These are phyloP conservation scores for Neuroterus valhalla DNA, from an alignment of 1,140 invertebrate species.

Conservation along the genomic window DNA sequence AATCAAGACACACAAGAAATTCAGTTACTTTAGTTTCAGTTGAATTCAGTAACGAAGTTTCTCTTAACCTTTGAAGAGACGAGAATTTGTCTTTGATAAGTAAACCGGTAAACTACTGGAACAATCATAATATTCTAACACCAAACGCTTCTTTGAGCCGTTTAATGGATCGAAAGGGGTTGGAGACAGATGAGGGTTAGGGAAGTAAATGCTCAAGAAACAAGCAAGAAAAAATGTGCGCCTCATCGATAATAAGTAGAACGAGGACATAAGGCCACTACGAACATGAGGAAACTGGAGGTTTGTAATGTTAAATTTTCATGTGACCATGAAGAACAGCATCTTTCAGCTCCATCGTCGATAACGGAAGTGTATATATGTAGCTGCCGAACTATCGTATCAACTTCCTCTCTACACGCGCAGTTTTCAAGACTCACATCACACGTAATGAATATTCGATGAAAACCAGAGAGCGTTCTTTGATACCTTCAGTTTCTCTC, in stretches of 20 bases:
- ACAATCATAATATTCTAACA: conserved; percentile 45
- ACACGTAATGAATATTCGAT: not conserved
- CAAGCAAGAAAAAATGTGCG: not conserved
- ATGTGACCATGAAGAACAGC: conserved; percentile 54
- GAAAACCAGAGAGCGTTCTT: too few species aligned
- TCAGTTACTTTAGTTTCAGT: not conserved
- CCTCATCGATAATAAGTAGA: conserved; percentile 26
- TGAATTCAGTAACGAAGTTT: not conserved
- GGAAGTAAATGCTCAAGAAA: conserved; percentile 1
- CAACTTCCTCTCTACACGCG: not conserved
- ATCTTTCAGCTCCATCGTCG: conserved; percentile 51
- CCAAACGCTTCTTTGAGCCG: conserved; percentile 55
- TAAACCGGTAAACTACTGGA: conserved; percentile 51
- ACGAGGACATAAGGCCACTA: conserved; percentile 36
- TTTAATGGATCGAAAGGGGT: conserved; percentile 46
- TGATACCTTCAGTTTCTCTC: too few species aligned
- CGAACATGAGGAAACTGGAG: conserved; percentile 43
- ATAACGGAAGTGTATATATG: conserved; percentile 61
- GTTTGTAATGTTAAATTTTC: conserved; percentile 60
- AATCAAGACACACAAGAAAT: not conserved
- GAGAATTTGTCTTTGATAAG: conserved; percentile 46
- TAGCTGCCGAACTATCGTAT: conserved; percentile 47
- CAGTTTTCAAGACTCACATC: not conserved
- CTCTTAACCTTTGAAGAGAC: conserved; percentile 4
- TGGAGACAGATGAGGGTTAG: conserved; percentile 25